Evolutionary conservation across 2,888 invertebrate species (phyloP).

Genomic region (Pyralis farinalis): DNA sequence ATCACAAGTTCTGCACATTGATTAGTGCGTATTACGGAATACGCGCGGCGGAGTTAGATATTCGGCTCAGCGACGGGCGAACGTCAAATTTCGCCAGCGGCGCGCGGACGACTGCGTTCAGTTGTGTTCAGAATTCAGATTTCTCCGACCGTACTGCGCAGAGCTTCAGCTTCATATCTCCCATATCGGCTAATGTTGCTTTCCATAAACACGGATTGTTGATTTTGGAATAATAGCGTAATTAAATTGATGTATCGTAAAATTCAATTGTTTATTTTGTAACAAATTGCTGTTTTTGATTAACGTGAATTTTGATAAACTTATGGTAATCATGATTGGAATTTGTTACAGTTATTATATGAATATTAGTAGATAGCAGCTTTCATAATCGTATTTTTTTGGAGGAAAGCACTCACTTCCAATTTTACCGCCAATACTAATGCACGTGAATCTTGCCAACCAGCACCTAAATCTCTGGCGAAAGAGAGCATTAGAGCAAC

Average conservation of each 20-base stretch:
- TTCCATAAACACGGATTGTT: conserved; percentile 12
- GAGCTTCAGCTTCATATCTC: conserved; percentile 18
- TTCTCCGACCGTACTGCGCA: conserved; percentile 43
- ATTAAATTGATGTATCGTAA: conserved; percentile 4
- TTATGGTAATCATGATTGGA: conserved; percentile 14
- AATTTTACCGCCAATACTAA: too few species aligned
- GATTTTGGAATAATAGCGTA: conserved; percentile 11
- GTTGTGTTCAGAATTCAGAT: conserved; percentile 34
- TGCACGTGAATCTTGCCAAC: too few species aligned
- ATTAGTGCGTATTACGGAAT: background rate
- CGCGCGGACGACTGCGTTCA: conserved; percentile 43
- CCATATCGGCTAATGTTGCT: conserved; percentile 16
- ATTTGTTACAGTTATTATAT: too few species aligned
- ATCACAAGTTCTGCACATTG: conserved; percentile 11
- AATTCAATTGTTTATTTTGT: background rate
- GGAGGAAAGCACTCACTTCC: too few species aligned
- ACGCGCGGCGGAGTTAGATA: conserved; percentile 4
- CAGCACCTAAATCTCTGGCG: too few species aligned
- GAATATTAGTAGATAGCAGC: too few species aligned
- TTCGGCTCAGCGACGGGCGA: conserved; percentile 2
- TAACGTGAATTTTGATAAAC: too few species aligned
- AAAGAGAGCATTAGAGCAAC: too few species aligned
- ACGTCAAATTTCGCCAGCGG: conserved; percentile 20
- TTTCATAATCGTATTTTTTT: too few species aligned
- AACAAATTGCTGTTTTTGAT: too few species aligned